phyloP scores from a whole-genome alignment of 2,113 vertebrate genomes.

The Stigmatopora argus region DNA sequence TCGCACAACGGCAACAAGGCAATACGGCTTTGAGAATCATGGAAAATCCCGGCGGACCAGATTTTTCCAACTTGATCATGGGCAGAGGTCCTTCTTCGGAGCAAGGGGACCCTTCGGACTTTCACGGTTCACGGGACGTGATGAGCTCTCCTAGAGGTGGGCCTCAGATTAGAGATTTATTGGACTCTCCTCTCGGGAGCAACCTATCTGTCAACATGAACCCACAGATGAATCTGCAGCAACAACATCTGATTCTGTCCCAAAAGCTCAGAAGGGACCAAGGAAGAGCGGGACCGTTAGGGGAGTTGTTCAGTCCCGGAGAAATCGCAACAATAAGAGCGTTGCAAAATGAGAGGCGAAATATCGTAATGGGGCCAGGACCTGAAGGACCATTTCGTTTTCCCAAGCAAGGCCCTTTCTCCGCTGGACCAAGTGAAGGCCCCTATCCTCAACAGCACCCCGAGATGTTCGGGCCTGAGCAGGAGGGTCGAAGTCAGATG shows the following conservation, averaged over 20 bases:
- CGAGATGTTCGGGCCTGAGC: slow-evolving; percentile 82
- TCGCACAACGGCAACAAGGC: slow-evolving; percentile 82
- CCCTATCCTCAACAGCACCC: slow-evolving; percentile 77
- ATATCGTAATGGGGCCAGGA: slow-evolving; percentile 79
- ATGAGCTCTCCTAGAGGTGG: slow-evolving; percentile 77
- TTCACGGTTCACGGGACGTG: slow-evolving; percentile 78
- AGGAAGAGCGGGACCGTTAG: slow-evolving; percentile 67
- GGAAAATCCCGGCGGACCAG: slow-evolving; percentile 65
- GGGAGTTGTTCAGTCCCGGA: slow-evolving; percentile 74
- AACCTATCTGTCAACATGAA: slow-evolving; percentile 85
- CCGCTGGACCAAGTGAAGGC: slow-evolving; percentile 72
- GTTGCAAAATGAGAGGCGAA: slow-evolving; percentile 74
- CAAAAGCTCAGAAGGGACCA: slow-evolving; percentile 83
- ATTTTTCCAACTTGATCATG: slow-evolving; percentile 63
- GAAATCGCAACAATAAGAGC: slow-evolving; percentile 79
- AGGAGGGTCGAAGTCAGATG: slow-evolving; percentile 73
- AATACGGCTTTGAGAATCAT: slow-evolving; percentile 64
- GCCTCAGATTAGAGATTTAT: slow-evolving; percentile 80
- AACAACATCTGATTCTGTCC: slow-evolving; percentile 78
- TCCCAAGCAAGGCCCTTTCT: slow-evolving; percentile 78
- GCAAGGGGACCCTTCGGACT: slow-evolving; percentile 78
- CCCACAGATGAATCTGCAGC: slow-evolving; percentile 81
- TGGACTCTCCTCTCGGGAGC: slow-evolving; percentile 76
- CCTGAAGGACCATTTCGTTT: slow-evolving; percentile 72
- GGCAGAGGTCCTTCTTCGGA: slow-evolving; percentile 49